A percentile compares a stretch with the other conserved stretches of the same genome.
phyloP scores from a whole-genome alignment of 2,113 vertebrate genomes.

The Oncorhynchus tshawytscha region DNA sequence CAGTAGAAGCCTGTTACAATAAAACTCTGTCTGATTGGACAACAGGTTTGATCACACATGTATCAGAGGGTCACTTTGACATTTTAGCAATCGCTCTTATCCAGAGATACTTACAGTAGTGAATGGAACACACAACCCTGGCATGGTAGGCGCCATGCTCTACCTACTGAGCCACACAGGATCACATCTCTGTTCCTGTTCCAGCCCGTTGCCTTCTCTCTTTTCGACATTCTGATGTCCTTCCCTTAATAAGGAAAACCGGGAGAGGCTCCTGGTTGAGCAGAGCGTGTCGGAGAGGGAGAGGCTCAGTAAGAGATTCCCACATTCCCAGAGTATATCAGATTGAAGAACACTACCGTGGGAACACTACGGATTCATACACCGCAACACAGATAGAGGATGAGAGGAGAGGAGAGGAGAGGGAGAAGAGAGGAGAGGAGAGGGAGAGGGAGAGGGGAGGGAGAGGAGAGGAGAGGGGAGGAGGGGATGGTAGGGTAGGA shows the following conservation, averaged over 20 bases:
- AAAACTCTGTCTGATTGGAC: too few relatives aligned
- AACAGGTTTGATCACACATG: not conserved
- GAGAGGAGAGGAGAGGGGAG: not conserved
- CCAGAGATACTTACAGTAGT: too few relatives aligned
- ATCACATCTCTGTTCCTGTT: not conserved
- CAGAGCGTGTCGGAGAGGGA: conserved; percentile 3
- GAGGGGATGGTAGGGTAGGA: too few relatives aligned
- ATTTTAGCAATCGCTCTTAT: too few relatives aligned
- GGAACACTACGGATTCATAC: conserved; percentile 35
- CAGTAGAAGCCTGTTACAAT: too few relatives aligned
- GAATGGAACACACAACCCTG: too few relatives aligned
- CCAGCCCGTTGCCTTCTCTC: conserved; percentile 12
- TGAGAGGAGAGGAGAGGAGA: not conserved
- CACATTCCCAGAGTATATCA: conserved; percentile 54
- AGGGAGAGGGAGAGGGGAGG: not conserved
- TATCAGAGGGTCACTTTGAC: not conserved
- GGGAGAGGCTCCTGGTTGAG: conserved; percentile 12
- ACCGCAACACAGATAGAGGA: not conserved
- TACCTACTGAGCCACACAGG: not conserved
- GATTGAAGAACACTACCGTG: conserved; percentile 38
- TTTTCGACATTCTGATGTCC: conserved; percentile 5
- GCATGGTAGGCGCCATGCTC: too few relatives aligned
- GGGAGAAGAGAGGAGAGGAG: too few relatives aligned
- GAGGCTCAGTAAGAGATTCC: conserved; percentile 57
- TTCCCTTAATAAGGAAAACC: conserved; percentile 23